Base-by-base conservation (phyloP, 1,140 invertebrate genomes). In the Lordiphosa clarofinis region DNA sequence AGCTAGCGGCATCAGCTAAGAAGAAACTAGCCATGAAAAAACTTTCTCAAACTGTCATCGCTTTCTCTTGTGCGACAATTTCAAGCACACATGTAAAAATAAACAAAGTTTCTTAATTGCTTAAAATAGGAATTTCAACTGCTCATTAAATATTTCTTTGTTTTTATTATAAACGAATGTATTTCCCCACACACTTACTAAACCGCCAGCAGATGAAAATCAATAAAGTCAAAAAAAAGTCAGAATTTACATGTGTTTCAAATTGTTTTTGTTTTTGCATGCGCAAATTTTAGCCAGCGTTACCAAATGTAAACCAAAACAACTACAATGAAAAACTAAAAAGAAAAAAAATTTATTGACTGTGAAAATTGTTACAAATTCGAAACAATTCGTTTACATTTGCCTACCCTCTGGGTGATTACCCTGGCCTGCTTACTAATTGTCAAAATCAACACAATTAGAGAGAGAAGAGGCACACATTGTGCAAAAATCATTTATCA, bases 301-400 rank as follows among this genome's bases (percentile, higher is more conserved):
- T 31, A 46, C 12, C 49, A 52, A 61, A 49, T 21, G 42, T 54
- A 49, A 63, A 55, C 21, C 39, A 54, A 28, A 12, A 40, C 12
- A 6, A 7, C 33, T 50, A 39, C 24, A 63, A 39, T 15, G 21
- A 21, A 21, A 21, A 73, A 13, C 11, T 37, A 31, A 19, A 9
- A n/a, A 40, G 24, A 36, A 24, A 4, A 21, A 55, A 59, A 42
- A 78, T 76, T 68, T 65, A 68, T 73, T 58, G 58, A 46, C 68
- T 73, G 59, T 73, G 64, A 69, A 74, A 74, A 74, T 64, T 60
- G 70, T 67, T 46, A 74, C 57, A 72, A 59, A 64, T 74, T 72
- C 66, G 19, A 58, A 71, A 72, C 57, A 73, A 70, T 70, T 61
- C 37, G 54, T 65, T 65, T 56, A 50, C 57, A 56, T 28, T 53